Base-by-base conservation (phyloP, 2,797 vertebrate species). In the Paedocypris micromegethes region DNA sequence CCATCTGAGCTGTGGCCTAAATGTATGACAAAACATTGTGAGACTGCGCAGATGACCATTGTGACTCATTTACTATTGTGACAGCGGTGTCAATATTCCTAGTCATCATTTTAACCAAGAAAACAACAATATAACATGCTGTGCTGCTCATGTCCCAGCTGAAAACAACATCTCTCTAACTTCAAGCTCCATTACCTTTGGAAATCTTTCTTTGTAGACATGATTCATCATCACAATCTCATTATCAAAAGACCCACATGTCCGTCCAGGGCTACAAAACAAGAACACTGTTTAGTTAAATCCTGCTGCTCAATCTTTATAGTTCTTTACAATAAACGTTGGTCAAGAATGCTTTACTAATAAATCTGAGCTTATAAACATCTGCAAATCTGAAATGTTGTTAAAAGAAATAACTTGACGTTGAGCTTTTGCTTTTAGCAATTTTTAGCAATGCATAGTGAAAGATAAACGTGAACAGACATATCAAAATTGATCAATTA, bases 151-250 rank as follows among this genome's bases (percentile, higher is more conserved):
- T 4, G 6, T 58, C 23, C 42, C 49, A 57, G 41, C 45, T 58
- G 54, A 64, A 52, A 57, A 38, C 5, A 49, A 46, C 47, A 0
- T 40, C 37, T 57, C 41, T 9, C 6, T 45, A 70, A 63, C 51
- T 46, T 57, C 45, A 61, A 51, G 46, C 53, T 46, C 9, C 9
- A 5, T 63, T 67, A 77, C 72, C 94, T 97, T 99, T 37, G 97
- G 97, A 83, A 98, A 99, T 58, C 96, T 87, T 71, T 99, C 97
- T 80, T 92, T 94, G 90, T 99, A 99, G 81, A 99, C 95, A 52
- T 98, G 96, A 83, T 99, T 98, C 96, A 98, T 98, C 97, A 98
- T 98, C 74, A 98, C 91, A 8, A 95, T 92, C 83, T 99, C 97
- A 1, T 96, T 96, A 83, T 99, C 97, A 38, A 96, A 94, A 6